Evolutionary conservation across 2,797 vertebrate species (phyloP).

Genomic region (Sebastiscus tertius): DNA sequence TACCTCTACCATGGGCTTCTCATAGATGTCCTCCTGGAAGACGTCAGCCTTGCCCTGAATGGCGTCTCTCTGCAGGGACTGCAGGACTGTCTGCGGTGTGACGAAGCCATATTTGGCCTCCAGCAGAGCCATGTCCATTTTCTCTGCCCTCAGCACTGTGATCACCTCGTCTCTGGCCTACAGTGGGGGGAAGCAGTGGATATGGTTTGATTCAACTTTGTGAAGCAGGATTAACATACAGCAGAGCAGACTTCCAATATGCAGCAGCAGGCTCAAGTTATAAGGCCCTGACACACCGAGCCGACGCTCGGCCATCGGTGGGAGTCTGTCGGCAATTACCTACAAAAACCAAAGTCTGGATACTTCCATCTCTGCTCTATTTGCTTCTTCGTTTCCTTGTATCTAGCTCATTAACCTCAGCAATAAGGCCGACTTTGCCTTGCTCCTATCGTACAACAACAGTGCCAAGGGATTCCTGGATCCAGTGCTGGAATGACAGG

Average conservation of each 20-base stretch:
- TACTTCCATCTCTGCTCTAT: neutral
- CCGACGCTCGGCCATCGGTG: too few relatives aligned
- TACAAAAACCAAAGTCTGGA: too few relatives aligned
- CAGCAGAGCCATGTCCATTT: conserved; percentile 93
- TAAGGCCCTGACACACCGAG: neutral
- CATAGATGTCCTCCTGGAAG: conserved; percentile 94
- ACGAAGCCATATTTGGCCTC: conserved; percentile 97
- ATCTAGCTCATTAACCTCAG: neutral
- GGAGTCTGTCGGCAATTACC: too few relatives aligned
- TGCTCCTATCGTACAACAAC: conserved; percentile 5
- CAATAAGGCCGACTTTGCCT: neutral
- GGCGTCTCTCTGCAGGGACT: conserved; percentile 94
- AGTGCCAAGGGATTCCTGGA: conserved; percentile 36
- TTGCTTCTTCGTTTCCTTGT: neutral
- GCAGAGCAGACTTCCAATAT: neutral
- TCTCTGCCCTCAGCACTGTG: conserved; percentile 94
- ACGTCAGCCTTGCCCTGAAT: conserved; percentile 87
- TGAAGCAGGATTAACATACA: neutral
- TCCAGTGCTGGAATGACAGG: conserved; percentile 31
- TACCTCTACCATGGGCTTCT: conserved; percentile 97
- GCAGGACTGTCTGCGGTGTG: conserved; percentile 92
- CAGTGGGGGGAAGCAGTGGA: neutral
- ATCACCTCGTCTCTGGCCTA: conserved; percentile 98
- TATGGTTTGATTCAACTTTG: neutral
- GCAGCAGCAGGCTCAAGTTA: neutral